These are phyloP conservation scores for Ptilonorhynchus violaceus DNA, from an alignment of 2,113 vertebrate species.

Conservation along the genomic window DNA sequence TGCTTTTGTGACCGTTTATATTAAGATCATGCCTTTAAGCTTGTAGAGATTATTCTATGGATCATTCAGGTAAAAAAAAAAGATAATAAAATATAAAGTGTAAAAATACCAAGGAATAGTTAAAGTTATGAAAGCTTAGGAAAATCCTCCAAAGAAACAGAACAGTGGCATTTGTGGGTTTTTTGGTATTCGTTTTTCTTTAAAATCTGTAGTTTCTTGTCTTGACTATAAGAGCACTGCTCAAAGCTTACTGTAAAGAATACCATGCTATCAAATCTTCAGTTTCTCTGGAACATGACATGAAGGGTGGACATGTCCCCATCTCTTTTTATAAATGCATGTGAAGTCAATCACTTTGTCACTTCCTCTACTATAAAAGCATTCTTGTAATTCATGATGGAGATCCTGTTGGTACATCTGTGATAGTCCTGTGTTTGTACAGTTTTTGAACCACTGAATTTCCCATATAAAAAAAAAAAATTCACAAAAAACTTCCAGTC, in stretches of 20 bases:
- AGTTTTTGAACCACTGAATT: not conserved
- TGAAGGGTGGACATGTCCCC: not conserved
- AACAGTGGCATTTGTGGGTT: accelerated
- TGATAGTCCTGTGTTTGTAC: not conserved
- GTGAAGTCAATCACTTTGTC: not conserved
- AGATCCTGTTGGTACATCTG: not conserved
- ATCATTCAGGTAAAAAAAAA: not conserved
- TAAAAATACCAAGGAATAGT: not conserved
- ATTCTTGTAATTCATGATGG: not conserved
- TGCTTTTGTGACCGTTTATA: not conserved
- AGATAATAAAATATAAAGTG: not conserved
- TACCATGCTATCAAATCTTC: not conserved
- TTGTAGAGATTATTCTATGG: not conserved
- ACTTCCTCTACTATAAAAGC: not conserved
- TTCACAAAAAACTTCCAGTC: not conserved
- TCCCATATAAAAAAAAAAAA: not conserved
- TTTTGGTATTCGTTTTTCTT: not conserved
- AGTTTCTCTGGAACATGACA: not conserved
- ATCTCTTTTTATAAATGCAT: not conserved
- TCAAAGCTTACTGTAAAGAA: not conserved
- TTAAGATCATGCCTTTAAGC: not conserved
- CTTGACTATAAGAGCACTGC: not conserved
- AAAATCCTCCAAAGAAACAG: not conserved
- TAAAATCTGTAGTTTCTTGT: not conserved
- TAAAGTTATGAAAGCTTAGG: not conserved